phyloP scores from a whole-genome alignment of 2,113 vertebrate genomes.

The Drymodes brunneopygia region DNA sequence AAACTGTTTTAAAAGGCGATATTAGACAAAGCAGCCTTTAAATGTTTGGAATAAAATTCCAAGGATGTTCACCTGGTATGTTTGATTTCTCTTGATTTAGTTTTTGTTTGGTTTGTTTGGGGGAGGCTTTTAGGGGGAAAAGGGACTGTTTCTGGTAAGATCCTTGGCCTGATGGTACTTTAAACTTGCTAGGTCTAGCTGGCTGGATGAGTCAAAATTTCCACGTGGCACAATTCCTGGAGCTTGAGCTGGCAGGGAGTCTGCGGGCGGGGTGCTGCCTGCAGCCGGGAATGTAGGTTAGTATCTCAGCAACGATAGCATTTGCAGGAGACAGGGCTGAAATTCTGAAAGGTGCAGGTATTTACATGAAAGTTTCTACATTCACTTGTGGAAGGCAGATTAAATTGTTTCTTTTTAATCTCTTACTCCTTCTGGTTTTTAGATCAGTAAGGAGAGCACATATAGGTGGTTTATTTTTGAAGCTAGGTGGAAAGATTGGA shows the following conservation, averaged over 20 bases:
- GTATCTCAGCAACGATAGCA: background rate
- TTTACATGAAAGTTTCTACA: background rate
- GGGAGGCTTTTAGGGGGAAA: background rate
- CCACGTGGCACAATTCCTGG: background rate
- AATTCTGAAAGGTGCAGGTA: background rate
- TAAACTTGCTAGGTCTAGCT: background rate
- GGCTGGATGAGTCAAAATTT: background rate
- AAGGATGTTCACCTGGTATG: background rate
- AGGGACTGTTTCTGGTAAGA: background rate
- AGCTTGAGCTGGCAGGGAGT: background rate
- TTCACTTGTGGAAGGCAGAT: background rate
- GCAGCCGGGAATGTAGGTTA: background rate
- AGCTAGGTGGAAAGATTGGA: background rate
- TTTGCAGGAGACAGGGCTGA: background rate
- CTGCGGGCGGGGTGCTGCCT: background rate
- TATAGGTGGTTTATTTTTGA: background rate
- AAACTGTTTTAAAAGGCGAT: background rate
- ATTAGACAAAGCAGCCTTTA: background rate
- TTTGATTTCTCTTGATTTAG: background rate
- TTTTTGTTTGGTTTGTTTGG: background rate
- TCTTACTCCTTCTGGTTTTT: background rate
- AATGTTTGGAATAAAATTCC: background rate
- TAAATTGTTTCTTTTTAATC: background rate
- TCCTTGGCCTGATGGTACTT: background rate
- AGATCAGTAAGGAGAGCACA: accelerated